Conservation (phyloP, 2,113 vertebrate species). For the Platysteira castanea region DNA sequence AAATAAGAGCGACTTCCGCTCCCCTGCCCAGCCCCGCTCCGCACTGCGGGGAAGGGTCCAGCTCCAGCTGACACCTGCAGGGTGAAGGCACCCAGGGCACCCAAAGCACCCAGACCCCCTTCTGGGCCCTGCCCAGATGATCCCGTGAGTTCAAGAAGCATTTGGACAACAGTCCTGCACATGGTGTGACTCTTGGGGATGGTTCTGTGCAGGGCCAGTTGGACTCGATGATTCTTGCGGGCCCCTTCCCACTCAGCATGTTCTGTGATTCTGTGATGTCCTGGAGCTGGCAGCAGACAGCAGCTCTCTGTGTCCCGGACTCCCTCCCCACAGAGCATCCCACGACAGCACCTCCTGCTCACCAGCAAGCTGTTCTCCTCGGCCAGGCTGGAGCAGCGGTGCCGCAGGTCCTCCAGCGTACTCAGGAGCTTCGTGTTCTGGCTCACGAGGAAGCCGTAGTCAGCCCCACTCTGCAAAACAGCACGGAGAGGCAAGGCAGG, state of each 20-base stretch:
- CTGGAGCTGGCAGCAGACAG: not conserved
- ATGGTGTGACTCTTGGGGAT: not conserved
- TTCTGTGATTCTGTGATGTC: not conserved
- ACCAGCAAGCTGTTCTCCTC: constrained; percentile 95
- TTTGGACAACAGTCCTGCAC: not conserved
- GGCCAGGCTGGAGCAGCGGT: constrained; percentile 83
- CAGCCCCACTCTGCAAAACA: constrained; percentile 81
- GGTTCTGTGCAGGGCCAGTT: not conserved
- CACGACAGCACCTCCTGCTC: not conserved
- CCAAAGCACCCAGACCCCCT: not conserved
- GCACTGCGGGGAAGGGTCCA: not conserved
- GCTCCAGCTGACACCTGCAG: fast-evolving
- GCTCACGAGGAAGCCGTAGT: constrained; percentile 78
- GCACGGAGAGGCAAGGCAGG: not conserved
- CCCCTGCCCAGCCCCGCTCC: not conserved
- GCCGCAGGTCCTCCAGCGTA: constrained; percentile 84
- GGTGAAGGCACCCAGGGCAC: not conserved
- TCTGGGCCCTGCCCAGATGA: not conserved
- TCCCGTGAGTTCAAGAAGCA: not conserved
- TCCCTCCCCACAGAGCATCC: not conserved
- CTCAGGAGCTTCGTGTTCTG: constrained; percentile 88
- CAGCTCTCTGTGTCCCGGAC: not conserved
- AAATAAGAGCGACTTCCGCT: not conserved
- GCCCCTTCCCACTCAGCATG: not conserved
- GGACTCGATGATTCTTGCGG: not conserved